Conservation (phyloP, 2,797 vertebrate genomes). For the Pangasius krempfi region DNA sequence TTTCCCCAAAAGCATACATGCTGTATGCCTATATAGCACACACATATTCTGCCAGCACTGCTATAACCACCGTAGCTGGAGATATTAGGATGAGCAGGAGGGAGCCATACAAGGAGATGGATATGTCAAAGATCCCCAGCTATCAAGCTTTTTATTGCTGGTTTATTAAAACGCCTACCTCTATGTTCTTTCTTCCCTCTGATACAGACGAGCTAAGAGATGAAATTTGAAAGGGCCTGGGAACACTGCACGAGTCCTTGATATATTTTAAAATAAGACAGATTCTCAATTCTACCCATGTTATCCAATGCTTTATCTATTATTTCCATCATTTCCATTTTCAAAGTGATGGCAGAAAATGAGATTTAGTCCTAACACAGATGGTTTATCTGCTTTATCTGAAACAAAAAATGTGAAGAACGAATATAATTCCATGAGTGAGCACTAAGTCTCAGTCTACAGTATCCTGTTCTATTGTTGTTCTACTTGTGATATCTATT, state of each 20-base stretch:
- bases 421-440: constrained; percentile 44
- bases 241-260: constrained; percentile 3
- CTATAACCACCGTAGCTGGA: constrained; percentile 12
- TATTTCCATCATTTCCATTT: constrained; percentile 36
- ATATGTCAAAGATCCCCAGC: constrained; percentile 63
- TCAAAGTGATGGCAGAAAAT: constrained; percentile 28
- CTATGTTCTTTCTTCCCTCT: constrained; percentile 49
- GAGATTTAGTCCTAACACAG: constrained; percentile 15
- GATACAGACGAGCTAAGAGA: constrained; percentile 28
- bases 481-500: constrained; percentile 54
- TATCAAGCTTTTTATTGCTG: constrained; percentile 69
- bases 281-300: neutral
- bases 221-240: constrained; percentile 17
- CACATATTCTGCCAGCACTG: constrained; percentile 20
- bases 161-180: constrained; percentile 67
- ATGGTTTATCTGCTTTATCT: constrained; percentile 12
- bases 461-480: constrained; percentile 52
- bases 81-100: constrained; percentile 59
- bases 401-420: constrained; percentile 4
- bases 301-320: constrained; percentile 38
- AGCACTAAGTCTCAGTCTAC: constrained; percentile 46
- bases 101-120: constrained; percentile 63
- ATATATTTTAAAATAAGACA: constrained; percentile 7
- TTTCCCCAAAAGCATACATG: constrained; percentile 21
- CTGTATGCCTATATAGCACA: constrained; percentile 27